Base-by-base conservation (phyloP, 2,888 invertebrate genomes). In the Lamproptera curius region DNA sequence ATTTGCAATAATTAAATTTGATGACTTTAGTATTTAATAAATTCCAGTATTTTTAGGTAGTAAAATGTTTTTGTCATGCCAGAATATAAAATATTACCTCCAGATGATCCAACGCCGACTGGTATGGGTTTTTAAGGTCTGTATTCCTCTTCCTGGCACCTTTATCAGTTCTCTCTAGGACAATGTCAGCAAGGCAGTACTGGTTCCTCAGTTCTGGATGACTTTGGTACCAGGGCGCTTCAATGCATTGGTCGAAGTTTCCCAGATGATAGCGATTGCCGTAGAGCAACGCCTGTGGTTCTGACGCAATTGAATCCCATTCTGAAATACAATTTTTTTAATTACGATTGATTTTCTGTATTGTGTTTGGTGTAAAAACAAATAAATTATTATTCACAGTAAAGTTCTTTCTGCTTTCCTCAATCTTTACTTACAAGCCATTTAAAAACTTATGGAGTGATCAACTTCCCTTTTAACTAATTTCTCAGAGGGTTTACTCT, bases 271-370 rank as follows among this genome's bases (percentile, higher is more conserved):
- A 90, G 1, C 81, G 73, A 59, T 85, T 90, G 0, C 90, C 91
- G 34, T 87, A 85, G 1, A 91, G 65, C 9, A 90, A 67, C 1
- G 91, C 91, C 40, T 84, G 77, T 0, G 90, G 82, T 38, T 89
- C 85, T 48, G 90, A 90, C 1, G 90, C 85, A 23, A 90, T 89
- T 0, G 91, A 78, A 57, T 92, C 92, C 90, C 91, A 91, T 78
- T 91, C 91, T 91, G 63, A 46, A 60, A 73, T 11, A 36, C 1
- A 36, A 35, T 37, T 34, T 13, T 16, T 8, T 6, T 8, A 23
- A 23, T 6, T 8, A 8, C 23, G 5, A 23, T 23, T 23, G 23
- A 8, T 6, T n/a, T n/a, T n/a, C n/a, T n/a, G n/a, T n/a, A n/a
- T n/a, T n/a, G n/a, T n/a, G n/a, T n/a, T n/a, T n/a, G n/a, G n/a